Percentiles rank a stretch among this genome's conserved stretches.
phyloP scores from a whole-genome alignment of 2,888 invertebrate genomes.

The Spodoptera littoralis region DNA sequence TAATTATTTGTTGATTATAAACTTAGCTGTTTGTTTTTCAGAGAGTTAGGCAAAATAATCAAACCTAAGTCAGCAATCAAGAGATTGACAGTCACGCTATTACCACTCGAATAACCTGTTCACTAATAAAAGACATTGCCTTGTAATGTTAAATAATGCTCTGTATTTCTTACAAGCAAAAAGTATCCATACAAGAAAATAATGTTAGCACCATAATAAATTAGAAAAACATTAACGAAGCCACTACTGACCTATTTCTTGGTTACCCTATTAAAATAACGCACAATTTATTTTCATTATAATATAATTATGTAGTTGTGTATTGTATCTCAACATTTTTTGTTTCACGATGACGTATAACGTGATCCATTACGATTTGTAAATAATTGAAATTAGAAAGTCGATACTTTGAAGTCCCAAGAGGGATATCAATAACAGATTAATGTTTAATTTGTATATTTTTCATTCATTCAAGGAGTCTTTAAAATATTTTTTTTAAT shows the following conservation, averaged over 20 bases:
- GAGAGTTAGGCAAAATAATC: too few relatives aligned
- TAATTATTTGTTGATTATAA: too few relatives aligned
- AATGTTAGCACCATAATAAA: slow-evolving; percentile 30
- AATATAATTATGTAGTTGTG: slow-evolving; percentile 15
- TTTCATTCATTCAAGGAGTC: slow-evolving; percentile 20
- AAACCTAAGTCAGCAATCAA: too few relatives aligned
- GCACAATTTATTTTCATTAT: slow-evolving; percentile 41
- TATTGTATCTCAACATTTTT: slow-evolving; percentile 5
- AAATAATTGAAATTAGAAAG: slow-evolving; percentile 33
- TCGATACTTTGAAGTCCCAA: slow-evolving; percentile 25
- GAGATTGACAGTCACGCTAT: too few relatives aligned
- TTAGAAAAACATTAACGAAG: slow-evolving; percentile 41
- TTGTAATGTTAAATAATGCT: too few relatives aligned
- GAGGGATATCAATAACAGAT: slow-evolving; percentile 43
- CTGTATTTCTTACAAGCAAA: too few relatives aligned
- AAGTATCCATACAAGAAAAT: slow-evolving; percentile 12
- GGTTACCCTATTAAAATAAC: slow-evolving; percentile 40
- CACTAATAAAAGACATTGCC: background rate
- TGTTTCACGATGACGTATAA: slow-evolving; percentile 2
- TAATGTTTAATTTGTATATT: slow-evolving; percentile 39
- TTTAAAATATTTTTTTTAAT: slow-evolving; percentile 8
- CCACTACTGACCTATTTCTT: slow-evolving; percentile 29
- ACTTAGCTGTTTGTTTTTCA: too few relatives aligned
- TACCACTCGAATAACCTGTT: too few relatives aligned
- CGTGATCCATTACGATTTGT: slow-evolving; percentile 41